Percentiles rank a stretch among this genome's conserved stretches.
phyloP scores from a whole-genome alignment of 1,140 invertebrate species.

The Whitmania pigra region DNA sequence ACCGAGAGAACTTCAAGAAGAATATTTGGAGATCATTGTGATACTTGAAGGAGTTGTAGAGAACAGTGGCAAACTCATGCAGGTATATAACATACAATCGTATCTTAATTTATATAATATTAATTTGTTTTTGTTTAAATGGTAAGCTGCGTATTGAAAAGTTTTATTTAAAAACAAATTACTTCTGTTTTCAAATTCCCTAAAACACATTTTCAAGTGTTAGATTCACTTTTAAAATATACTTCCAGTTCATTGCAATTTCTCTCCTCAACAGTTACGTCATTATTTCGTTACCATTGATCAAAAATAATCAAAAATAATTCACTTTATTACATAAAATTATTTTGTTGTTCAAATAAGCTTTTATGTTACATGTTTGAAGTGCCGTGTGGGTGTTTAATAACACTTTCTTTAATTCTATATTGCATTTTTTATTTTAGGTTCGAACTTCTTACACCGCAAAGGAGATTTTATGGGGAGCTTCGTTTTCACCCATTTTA shows the following conservation, averaged over 20 bases:
- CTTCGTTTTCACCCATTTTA: conserved; percentile 1
- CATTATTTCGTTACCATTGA: not conserved
- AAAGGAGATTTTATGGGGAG: conserved; percentile 2
- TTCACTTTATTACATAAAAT: too few relatives aligned
- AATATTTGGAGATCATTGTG: conserved; percentile 54
- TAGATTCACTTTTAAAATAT: too few relatives aligned
- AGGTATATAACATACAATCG: conserved; percentile 44
- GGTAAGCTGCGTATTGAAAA: too few relatives aligned
- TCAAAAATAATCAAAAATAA: too few relatives aligned
- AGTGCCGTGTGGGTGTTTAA: not conserved
- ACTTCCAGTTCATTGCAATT: too few relatives aligned
- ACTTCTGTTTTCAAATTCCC: too few relatives aligned
- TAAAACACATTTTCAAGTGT: too few relatives aligned
- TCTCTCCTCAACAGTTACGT: too few relatives aligned
- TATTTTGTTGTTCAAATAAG: not conserved
- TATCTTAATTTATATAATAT: too few relatives aligned
- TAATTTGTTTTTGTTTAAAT: too few relatives aligned
- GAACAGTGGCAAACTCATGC: conserved; percentile 45
- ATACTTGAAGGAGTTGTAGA: conserved; percentile 64
- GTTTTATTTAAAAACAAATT: too few relatives aligned
- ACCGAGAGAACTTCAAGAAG: conserved; percentile 25
- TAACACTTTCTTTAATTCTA: not conserved
- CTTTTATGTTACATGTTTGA: not conserved
- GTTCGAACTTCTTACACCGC: conserved; percentile 1
- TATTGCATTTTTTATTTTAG: not conserved